phyloP scores from a whole-genome alignment of 1,140 invertebrate genomes.

The Pseudomyrmex gracilis region DNA sequence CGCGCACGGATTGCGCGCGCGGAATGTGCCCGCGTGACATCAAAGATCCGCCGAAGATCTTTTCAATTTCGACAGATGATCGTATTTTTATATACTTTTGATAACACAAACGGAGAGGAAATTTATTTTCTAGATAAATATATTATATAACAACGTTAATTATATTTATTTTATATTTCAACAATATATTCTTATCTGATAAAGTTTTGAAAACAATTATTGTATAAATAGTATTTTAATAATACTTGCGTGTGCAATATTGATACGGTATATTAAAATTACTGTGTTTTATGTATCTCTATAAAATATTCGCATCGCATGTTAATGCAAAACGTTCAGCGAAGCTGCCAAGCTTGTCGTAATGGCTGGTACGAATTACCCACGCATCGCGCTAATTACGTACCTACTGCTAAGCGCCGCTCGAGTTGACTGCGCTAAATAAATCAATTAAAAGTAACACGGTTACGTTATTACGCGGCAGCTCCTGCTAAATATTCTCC shows the following conservation, averaged over 20 bases:
- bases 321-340: neutral
- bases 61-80: neutral
- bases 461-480: conserved; percentile 35
- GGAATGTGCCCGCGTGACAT: conserved; percentile 8
- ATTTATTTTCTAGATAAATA: neutral
- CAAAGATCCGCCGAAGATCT: neutral
- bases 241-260: no score
- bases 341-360: neutral
- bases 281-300: neutral
- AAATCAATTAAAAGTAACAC: conserved; percentile 59
- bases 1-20: neutral
- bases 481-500: conserved; percentile 45
- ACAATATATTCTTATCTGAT: no score
- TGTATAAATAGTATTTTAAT: no score
- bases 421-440: conserved; percentile 47
- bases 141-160: no score
- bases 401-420: neutral
- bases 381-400: conserved; percentile 12
- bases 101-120: neutral
- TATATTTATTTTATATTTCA: no score
- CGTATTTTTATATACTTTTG: neutral
- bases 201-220: no score
- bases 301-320: neutral
- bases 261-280: no score
- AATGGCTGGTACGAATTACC: neutral